Evolutionary conservation across 2,113 vertebrate genomes (phyloP).

Genomic region (Rhombomys opimus): DNA sequence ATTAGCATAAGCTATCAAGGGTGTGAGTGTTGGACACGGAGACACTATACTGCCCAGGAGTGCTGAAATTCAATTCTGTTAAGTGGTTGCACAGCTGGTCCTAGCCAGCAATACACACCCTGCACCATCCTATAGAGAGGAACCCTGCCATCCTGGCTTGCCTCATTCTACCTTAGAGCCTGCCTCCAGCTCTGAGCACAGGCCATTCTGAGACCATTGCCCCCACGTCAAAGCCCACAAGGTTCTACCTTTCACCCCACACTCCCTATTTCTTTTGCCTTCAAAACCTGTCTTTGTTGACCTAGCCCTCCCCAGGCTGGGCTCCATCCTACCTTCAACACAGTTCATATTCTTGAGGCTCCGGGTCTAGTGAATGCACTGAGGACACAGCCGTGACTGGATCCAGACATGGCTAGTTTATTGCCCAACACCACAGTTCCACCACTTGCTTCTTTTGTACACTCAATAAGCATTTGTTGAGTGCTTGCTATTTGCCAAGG

Average conservation of each 20-base stretch:
- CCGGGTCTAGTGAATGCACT: neutral
- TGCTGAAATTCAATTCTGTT: neutral
- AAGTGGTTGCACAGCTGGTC: neutral
- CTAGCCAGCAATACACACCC: neutral
- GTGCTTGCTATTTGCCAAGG: constrained; percentile 1
- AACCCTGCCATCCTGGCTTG: neutral
- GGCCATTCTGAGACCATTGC: neutral
- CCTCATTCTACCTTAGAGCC: neutral
- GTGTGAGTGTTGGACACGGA: neutral
- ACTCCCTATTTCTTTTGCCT: neutral
- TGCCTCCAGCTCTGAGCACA: neutral
- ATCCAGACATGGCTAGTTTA: neutral
- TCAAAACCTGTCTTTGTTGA: neutral
- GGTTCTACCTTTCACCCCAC: neutral
- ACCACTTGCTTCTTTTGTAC: neutral
- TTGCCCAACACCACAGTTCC: neutral
- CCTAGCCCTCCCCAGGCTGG: neutral
- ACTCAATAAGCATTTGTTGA: neutral
- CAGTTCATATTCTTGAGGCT: neutral
- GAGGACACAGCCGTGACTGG: neutral
- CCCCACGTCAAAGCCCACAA: neutral
- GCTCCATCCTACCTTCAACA: neutral
- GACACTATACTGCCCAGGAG: neutral
- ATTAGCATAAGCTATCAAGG: neutral
- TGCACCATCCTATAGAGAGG: neutral